These are phyloP conservation scores for Charina bottae DNA, from an alignment of 2,113 vertebrate species.

Conservation along the genomic window DNA sequence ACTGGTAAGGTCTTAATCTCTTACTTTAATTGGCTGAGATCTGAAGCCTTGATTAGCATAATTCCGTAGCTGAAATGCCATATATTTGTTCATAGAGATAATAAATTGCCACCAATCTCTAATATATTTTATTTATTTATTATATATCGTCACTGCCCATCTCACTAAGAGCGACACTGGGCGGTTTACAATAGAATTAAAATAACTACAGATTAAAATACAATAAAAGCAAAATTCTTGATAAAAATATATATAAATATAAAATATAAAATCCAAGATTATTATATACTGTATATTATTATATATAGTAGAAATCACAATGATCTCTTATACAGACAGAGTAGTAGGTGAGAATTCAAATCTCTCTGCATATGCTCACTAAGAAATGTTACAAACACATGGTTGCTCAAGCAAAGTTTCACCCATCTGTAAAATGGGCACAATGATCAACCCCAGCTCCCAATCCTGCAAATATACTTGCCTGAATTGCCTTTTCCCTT, in stretches of 20 bases:
- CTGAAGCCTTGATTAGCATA: no score
- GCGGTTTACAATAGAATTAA: no score
- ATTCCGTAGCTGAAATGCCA: neutral
- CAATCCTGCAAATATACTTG: neutral
- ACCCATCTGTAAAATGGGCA: neutral
- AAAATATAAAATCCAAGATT: no score
- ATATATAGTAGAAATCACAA: neutral
- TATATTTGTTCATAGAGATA: neutral
- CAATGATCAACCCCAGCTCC: no score
- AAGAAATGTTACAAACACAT: neutral
- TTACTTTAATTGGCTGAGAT: neutral
- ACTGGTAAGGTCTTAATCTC: slow-evolving; percentile 48
- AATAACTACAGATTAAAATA: no score
- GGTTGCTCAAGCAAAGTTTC: neutral
- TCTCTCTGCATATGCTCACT: neutral
- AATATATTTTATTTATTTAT: no score
- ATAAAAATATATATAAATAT: no score
- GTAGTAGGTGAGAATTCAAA: neutral
- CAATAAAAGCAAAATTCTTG: no score
- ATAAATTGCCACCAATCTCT: no score
- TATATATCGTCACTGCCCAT: no score
- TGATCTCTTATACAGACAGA: neutral
- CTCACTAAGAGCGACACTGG: no score
- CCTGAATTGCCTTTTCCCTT: accelerated
- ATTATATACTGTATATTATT: no score